phyloP scores from a whole-genome alignment of 2,113 vertebrate genomes.

The Panthera uncia region DNA sequence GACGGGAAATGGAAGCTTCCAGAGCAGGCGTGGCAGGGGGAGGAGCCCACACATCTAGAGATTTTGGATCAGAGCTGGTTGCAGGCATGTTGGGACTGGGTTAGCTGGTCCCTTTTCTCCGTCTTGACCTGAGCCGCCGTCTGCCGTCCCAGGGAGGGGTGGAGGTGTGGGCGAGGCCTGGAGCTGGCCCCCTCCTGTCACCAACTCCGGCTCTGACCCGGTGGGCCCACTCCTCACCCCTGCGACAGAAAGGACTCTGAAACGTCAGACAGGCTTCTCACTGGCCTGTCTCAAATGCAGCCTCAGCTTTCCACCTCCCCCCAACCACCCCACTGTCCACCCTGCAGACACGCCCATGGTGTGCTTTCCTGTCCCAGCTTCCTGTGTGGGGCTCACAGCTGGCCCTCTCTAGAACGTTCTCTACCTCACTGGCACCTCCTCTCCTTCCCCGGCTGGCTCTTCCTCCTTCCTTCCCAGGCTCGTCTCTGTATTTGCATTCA shows the following conservation, averaged over 20 bases:
- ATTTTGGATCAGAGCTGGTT: background rate
- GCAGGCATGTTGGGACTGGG: background rate
- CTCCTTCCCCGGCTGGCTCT: background rate
- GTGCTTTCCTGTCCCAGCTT: background rate
- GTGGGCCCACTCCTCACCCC: background rate
- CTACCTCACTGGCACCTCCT: too few species aligned
- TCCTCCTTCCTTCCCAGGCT: background rate
- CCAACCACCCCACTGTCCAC: fast-evolving
- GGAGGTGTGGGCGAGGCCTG: fast-evolving
- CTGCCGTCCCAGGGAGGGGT: fast-evolving
- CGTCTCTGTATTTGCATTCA: background rate
- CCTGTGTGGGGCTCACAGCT: fast-evolving
- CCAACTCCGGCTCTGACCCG: background rate
- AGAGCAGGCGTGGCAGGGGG: fast-evolving
- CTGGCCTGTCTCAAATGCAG: background rate
- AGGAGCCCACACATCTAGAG: background rate
- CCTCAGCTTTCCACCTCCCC: background rate
- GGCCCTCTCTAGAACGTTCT: background rate
- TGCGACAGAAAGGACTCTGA: background rate
- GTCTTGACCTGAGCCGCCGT: fast-evolving
- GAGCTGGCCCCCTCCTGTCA: fast-evolving
- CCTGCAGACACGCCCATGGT: fast-evolving
- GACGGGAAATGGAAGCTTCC: background rate
- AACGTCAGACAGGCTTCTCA: background rate
- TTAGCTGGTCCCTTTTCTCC: too few species aligned